Evolutionary conservation across 2,797 vertebrate genomes (phyloP), one percentile per base, ranked within the genome.

Genomic region (Denticeps clupeoides): DNA sequence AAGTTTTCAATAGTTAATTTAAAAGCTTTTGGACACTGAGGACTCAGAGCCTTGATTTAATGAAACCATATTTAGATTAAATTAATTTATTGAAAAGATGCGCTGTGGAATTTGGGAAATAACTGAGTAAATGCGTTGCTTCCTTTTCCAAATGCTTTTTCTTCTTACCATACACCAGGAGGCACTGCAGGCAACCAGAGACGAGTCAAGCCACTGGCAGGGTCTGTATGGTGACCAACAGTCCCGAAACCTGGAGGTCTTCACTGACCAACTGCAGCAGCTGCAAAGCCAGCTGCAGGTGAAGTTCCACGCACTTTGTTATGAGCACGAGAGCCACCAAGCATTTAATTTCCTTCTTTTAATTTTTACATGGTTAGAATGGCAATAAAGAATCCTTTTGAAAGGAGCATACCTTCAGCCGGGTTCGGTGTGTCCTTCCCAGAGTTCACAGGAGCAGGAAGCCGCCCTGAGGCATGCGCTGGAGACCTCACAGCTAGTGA

Each of bases 231-330:
- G 83, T 50, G 70, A 81, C 0, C 69, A 75, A 2, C 66, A 87
- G 46, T 78, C 40, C 63, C 56, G 67, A 2, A 82, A 67, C 1
- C 84, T 89, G 24, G 55, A 55, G 4, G 69, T 82, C 68, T 72
- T 75, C 3, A 60, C 56, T 5, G 87, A 77, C 45, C 81, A 82
- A 53, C 73, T 90, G 55, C 80, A 83, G 1, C 26, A 77, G 41
- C 53, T 90, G 32, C 84, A 89, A 26, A 74, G 70, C 9, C 70
- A 91, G 49, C 69, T 91, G 33, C 83, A 96, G 90, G 94, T 97
- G 72, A 43, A n/a, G n/a, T n/a, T n/a, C n/a, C n/a, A n/a, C n/a
- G n/a, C n/a, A n/a, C n/a, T n/a, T n/a, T n/a, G n/a, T n/a, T n/a
- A n/a, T n/a, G n/a, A n/a, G n/a, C n/a, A n/a, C n/a, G n/a, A n/a